phyloP scores from a whole-genome alignment of 1,140 invertebrate genomes.

The Tribolium castaneum region DNA sequence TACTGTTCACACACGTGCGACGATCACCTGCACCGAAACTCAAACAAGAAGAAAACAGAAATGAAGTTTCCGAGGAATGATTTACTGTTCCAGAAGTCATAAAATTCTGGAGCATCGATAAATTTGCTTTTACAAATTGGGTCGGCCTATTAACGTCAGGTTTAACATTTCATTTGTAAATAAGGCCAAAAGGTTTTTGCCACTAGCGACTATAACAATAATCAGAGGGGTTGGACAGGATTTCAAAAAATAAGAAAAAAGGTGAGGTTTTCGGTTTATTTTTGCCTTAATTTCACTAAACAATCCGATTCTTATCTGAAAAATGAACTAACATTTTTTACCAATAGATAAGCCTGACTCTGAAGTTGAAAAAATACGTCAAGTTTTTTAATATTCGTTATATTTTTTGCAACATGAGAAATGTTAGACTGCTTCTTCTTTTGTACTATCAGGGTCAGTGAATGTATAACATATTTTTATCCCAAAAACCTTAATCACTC shows the following conservation, averaged over 20 bases:
- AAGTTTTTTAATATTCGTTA: too few relatives aligned
- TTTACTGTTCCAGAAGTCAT: conserved; percentile 30
- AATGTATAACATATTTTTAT: too few relatives aligned
- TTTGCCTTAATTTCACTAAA: too few relatives aligned
- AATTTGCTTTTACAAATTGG: conserved; percentile 8
- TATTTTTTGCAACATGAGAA: too few relatives aligned
- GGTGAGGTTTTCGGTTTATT: too few relatives aligned
- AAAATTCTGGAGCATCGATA: conserved; percentile 1
- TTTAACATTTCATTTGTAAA: conserved; percentile 1
- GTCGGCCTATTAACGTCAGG: conserved; percentile 13
- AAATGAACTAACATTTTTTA: too few relatives aligned
- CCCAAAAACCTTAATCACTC: too few relatives aligned
- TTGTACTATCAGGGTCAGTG: too few relatives aligned
- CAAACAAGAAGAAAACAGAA: conserved; percentile 6
- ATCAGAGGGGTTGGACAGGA: neutral
- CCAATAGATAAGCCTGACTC: too few relatives aligned
- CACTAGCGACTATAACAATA: neutral
- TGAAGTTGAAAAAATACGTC: too few relatives aligned
- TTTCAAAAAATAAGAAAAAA: neutral
- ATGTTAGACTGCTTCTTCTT: too few relatives aligned
- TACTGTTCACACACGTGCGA: conserved; percentile 43
- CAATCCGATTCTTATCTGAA: too few relatives aligned
- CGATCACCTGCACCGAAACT: conserved; percentile 40
- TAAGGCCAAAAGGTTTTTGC: conserved; percentile 3
- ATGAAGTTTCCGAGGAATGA: conserved; percentile 13